Conservation (phyloP, 2,888 invertebrate genomes). For the Margaritifera margaritifera region DNA sequence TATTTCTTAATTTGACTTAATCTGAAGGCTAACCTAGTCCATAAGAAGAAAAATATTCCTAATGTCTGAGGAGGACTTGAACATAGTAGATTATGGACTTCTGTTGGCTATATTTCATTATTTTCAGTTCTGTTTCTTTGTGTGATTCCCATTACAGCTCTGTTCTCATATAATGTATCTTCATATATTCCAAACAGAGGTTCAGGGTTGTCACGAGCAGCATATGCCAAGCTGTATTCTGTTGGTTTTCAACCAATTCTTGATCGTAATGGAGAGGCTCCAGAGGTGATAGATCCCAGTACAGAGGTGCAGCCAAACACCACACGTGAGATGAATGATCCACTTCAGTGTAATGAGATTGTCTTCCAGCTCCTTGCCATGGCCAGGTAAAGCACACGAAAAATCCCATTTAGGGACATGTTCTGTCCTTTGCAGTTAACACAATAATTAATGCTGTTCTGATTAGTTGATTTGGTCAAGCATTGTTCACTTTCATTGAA, state of each 20-base stretch:
- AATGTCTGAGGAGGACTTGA: too few species aligned
- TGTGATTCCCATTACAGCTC: too few species aligned
- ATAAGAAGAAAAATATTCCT: too few species aligned
- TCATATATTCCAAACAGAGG: slow-evolving; percentile 44
- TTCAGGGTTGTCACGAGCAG: slow-evolving; percentile 68
- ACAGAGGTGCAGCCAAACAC: slow-evolving; percentile 56
- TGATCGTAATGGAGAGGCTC: slow-evolving; percentile 71
- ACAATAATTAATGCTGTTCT: not conserved
- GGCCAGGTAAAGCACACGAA: slow-evolving; percentile 64
- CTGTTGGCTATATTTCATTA: too few species aligned
- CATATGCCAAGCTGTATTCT: slow-evolving; percentile 70
- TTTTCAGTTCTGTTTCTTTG: too few species aligned
- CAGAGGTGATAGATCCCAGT: slow-evolving; percentile 71
- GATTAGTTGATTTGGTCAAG: too few species aligned
- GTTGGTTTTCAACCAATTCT: slow-evolving; percentile 70
- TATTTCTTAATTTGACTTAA: too few species aligned
- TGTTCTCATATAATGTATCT: not conserved
- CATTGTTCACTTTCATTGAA: too few species aligned
- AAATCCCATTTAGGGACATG: not conserved
- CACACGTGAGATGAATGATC: slow-evolving; percentile 70
- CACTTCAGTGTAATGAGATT: slow-evolving; percentile 73
- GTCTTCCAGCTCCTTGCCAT: slow-evolving; percentile 75
- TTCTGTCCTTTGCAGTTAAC: not conserved
- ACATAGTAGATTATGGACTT: too few species aligned
- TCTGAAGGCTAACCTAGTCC: too few species aligned